Conservation (phyloP, 2,888 invertebrate species). For the Polydrusus tereticollis region DNA sequence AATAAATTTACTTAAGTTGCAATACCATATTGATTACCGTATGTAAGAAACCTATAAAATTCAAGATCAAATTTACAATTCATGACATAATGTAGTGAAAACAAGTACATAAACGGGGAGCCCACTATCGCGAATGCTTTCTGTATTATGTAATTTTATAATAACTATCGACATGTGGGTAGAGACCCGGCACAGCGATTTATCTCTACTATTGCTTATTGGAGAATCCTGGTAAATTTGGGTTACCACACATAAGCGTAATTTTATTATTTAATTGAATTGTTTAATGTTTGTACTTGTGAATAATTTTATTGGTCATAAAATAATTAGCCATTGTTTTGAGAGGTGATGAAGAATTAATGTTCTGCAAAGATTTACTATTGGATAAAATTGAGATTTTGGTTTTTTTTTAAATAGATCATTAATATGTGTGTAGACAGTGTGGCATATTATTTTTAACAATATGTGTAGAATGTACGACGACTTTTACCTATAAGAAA, state of each 20-base stretch:
- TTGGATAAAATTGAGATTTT: too few relatives aligned
- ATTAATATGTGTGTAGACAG: background rate
- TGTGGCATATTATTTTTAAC: background rate
- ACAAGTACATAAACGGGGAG: background rate
- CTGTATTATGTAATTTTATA: conserved; percentile 14
- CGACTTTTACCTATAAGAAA: too few relatives aligned
- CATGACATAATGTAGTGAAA: background rate
- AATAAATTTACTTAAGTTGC: too few relatives aligned
- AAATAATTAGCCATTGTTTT: background rate
- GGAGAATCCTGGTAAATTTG: background rate
- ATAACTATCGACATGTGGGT: conserved; percentile 11
- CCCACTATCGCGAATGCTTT: conserved; percentile 8
- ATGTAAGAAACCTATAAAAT: too few relatives aligned
- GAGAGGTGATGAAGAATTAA: background rate
- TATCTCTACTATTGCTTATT: conserved; percentile 7
- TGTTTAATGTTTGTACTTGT: too few relatives aligned
- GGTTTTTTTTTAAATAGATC: background rate
- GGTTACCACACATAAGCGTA: background rate
- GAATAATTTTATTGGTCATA: background rate
- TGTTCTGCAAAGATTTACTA: background rate
- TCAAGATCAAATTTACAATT: conserved; percentile 4
- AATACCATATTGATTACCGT: too few relatives aligned
- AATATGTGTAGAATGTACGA: too few relatives aligned
- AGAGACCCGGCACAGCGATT: background rate
- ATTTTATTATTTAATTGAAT: background rate